These are phyloP conservation scores for Venusia cambrica DNA, from an alignment of 2,888 invertebrate species.

Conservation along the genomic window DNA sequence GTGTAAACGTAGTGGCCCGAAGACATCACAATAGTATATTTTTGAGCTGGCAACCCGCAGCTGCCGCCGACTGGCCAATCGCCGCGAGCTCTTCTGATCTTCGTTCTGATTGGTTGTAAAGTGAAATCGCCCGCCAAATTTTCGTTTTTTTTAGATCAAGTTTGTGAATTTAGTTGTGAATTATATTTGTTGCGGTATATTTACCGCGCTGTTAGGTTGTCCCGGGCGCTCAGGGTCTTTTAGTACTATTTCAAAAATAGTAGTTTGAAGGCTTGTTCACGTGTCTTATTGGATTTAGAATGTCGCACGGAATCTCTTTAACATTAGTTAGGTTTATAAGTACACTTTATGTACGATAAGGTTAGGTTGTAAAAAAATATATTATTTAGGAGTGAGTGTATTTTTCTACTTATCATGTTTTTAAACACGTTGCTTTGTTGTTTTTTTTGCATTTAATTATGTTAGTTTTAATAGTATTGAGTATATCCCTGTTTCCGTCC, in stretches of 20 bases:
- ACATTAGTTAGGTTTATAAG: conserved; percentile 58
- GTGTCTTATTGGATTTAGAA: conserved; percentile 37
- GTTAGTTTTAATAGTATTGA: conserved; percentile 43
- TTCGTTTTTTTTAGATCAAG: conserved; percentile 27
- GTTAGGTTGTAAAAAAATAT: conserved; percentile 67
- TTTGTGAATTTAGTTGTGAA: conserved; percentile 38
- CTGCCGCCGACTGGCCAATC: conserved; percentile 45
- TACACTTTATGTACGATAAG: conserved; percentile 55
- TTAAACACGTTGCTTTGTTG: conserved; percentile 41
- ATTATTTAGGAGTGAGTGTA: conserved; percentile 56
- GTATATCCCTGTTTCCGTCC: conserved; percentile 59
- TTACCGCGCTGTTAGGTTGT: conserved; percentile 23
- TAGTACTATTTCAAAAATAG: conserved; percentile 74
- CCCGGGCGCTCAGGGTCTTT: conserved; percentile 54
- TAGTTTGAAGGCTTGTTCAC: conserved; percentile 57
- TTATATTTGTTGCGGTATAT: conserved; percentile 34
- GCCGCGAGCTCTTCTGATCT: conserved; percentile 41
- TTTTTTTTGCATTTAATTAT: conserved; percentile 43
- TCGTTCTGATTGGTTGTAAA: conserved; percentile 48
- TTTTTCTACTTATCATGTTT: conserved; percentile 47
- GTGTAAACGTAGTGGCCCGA: conserved; percentile 3
- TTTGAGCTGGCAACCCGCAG: conserved; percentile 33
- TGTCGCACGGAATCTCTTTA: conserved; percentile 44
- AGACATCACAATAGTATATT: conserved; percentile 46
- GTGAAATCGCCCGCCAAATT: conserved; percentile 55